phyloP scores from a whole-genome alignment of 2,888 invertebrate species.

The Patella pellucida region DNA sequence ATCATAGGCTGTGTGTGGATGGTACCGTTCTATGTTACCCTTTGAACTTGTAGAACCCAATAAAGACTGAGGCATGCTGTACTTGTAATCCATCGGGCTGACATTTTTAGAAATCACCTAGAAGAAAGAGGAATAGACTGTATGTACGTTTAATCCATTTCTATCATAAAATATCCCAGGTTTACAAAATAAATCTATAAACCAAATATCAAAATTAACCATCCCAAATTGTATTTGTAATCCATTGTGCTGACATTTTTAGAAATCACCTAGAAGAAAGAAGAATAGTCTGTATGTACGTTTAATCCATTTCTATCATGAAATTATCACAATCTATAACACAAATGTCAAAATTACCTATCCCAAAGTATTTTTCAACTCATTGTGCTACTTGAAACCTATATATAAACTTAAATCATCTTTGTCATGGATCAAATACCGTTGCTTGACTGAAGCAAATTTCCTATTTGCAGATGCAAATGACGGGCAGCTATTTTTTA shows the following conservation, averaged over 20 bases:
- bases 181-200: too few relatives aligned
- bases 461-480: too few relatives aligned
- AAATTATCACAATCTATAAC: too few relatives aligned
- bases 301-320: too few relatives aligned
- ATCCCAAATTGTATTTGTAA: conserved; percentile 24
- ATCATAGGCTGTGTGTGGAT: conserved; percentile 60
- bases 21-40: conserved; percentile 53
- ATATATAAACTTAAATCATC: too few relatives aligned
- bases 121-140: conserved; percentile 19
- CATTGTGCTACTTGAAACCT: too few relatives aligned
- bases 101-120: conserved; percentile 46
- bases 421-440: too few relatives aligned
- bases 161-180: too few relatives aligned
- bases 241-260: conserved; percentile 42
- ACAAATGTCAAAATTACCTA: too few relatives aligned
- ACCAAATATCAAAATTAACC: too few relatives aligned
- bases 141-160: background rate
- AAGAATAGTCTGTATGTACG: background rate
- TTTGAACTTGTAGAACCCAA: conserved; percentile 12
- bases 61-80: conserved; percentile 22
- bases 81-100: conserved; percentile 38
- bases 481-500: too few relatives aligned
- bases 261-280: conserved; percentile 42
- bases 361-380: conserved; percentile 16
- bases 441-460: too few relatives aligned